Evolutionary conservation across 1,140 invertebrate genomes (phyloP), one percentile per base, ranked within the genome.

Genomic region (Popillia japonica): DNA sequence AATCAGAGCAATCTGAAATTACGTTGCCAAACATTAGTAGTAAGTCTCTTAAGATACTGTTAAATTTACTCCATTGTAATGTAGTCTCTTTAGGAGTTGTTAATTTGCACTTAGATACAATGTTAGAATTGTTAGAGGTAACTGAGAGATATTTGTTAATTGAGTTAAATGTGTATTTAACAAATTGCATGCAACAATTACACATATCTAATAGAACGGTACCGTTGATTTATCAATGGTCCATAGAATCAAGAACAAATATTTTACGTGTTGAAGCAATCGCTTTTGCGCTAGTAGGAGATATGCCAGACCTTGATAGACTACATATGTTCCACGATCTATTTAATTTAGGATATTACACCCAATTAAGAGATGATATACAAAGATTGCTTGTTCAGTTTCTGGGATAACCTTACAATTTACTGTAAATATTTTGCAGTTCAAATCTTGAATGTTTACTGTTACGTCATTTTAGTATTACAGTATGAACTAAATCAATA

Each of bases 131-230:
- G 0, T 88, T 92, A n/a, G 81, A 91, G 3, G 82, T 93, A 9
- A 89, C 91, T 2, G 92, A 93, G 82, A 89, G 90, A 79, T 93
- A 90, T 83, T 86, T 93, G 20, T 90, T 93, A 84, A 84, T 88
- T 3, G 90, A 90, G 34, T 80, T 93, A 6, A 89, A 89, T 48
- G 86, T 89, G 7, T 81, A 86, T 42, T 83, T 93, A 2, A 89
- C 88, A 40, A 86, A 86, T 82, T 88, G 88, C n/a, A 88, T 91
- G 78, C 81, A 90, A 80, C 87, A 89, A 77, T 89, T 88, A 79
- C 82, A 86, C 80, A 79, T 91, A 68, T 84, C 81, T 4, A 83
- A 86, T 3, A 81, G 85, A 34, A 89, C 87, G 40, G 88, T 88
- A 6, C 88, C 89, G 78, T 86, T 85, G 74, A 89, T 90, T 78